These are phyloP conservation scores for Porites australiensis DNA, from an alignment of 64 coral and sea anemone species.

Conservation along the genomic window DNA sequence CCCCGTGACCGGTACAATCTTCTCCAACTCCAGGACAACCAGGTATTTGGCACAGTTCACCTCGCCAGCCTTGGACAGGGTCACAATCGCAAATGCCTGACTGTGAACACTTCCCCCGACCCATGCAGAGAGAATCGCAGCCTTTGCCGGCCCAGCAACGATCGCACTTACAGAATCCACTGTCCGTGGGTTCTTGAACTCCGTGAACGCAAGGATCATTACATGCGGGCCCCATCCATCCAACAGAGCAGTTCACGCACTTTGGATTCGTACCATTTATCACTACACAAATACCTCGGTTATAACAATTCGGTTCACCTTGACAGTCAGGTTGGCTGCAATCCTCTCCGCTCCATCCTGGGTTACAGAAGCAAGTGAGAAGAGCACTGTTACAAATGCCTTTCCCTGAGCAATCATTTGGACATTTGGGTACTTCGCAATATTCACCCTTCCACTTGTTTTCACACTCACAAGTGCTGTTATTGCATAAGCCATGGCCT, in stretches of 20 bases:
- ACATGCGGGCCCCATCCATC: conserved; percentile 95
- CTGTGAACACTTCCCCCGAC: conserved; percentile 49
- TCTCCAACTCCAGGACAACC: conserved; percentile 85
- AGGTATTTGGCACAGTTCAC: conserved; percentile 89
- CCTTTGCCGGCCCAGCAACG: conserved; percentile 89
- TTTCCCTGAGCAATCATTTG: conserved; percentile 92
- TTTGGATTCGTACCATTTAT: conserved; percentile 52
- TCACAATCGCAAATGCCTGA: conserved; percentile 72
- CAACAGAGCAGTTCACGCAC: conserved; percentile 83
- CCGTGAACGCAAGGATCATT: conserved; percentile 86
- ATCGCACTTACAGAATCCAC: conserved; percentile 90
- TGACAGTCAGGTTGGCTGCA: conserved; percentile 87
- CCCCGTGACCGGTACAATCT: conserved; percentile 90
- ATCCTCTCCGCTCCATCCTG: conserved; percentile 85
- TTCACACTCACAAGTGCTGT: conserved; percentile 73
- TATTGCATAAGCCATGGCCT: conserved; percentile 74
- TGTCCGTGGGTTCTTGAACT: conserved; percentile 84
- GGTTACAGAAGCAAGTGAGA: conserved; percentile 89
- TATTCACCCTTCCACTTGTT: conserved; percentile 78
- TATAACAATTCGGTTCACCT: conserved; percentile 89
- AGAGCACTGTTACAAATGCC: conserved; percentile 94
- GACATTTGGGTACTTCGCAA: conserved; percentile 86
- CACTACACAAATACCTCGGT: conserved; percentile 73
- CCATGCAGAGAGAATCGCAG: conserved; percentile 87
- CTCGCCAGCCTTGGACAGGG: conserved; percentile 84